A percentile compares a stretch with the other conserved stretches of the same genome.
phyloP scores from a whole-genome alignment of 2,113 vertebrate species.

The Phrynosoma blainvillii region DNA sequence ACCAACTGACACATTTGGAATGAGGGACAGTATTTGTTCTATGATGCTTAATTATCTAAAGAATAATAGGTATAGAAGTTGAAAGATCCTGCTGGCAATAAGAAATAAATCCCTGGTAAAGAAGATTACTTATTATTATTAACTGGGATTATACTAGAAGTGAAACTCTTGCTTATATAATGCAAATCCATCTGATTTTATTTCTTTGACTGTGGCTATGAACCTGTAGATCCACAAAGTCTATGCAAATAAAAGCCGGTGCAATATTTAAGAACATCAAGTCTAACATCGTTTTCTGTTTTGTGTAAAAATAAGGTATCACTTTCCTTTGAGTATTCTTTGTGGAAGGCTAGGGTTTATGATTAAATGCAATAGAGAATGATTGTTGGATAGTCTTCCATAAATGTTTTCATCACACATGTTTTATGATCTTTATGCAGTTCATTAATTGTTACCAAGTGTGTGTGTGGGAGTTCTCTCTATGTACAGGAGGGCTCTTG shows the following conservation, averaged over 20 bases:
- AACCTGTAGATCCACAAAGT: not conserved
- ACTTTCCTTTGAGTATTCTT: not conserved
- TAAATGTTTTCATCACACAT: constrained; percentile 4
- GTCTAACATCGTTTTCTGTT: not conserved
- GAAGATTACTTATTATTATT: constrained; percentile 30
- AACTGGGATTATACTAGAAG: constrained; percentile 1
- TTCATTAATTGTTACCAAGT: not conserved
- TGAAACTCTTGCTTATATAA: not conserved
- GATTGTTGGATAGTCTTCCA: not conserved
- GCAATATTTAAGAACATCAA: not conserved
- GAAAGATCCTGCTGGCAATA: not conserved
- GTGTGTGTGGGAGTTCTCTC: not conserved
- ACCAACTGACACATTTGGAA: not conserved
- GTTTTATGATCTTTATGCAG: not conserved
- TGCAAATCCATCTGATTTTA: not conserved
- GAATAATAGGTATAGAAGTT: not conserved
- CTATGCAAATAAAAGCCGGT: not conserved
- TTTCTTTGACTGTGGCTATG: not conserved
- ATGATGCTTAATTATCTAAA: constrained; percentile 12
- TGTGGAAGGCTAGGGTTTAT: not conserved
- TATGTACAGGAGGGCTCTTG: not conserved
- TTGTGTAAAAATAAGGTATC: not conserved
- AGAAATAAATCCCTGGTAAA: constrained; percentile 23
- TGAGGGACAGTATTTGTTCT: not conserved
- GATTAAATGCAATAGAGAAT: not conserved